A percentile compares a stretch with the other conserved stretches of the same genome.
Evolutionary conservation across 1,140 invertebrate species (phyloP).

Genomic region (Polyergus mexicanus): DNA sequence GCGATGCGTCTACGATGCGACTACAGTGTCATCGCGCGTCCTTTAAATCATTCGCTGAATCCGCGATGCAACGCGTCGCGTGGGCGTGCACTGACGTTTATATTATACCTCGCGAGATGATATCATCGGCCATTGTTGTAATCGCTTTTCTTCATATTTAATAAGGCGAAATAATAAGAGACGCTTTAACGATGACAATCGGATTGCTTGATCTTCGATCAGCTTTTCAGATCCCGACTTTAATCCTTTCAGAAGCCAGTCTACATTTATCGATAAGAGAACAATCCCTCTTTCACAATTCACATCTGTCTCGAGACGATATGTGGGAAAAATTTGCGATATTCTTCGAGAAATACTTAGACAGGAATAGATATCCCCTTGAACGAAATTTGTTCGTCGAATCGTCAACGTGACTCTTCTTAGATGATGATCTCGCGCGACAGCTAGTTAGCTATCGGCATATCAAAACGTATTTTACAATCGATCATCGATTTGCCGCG

Average conservation of each 20-base stretch:
- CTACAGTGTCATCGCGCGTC: neutral
- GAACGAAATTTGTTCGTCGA: neutral
- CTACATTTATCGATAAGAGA: neutral
- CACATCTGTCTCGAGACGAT: too few relatives aligned
- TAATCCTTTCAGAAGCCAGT: neutral
- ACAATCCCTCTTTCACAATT: neutral
- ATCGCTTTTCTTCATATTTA: conserved; percentile 49
- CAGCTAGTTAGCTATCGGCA: neutral
- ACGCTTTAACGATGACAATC: neutral
- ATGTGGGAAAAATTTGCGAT: neutral
- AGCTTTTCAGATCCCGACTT: conserved; percentile 1
- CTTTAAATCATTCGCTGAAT: neutral
- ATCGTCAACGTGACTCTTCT: neutral
- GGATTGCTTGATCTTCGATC: neutral
- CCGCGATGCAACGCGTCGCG: neutral
- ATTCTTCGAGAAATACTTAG: neutral
- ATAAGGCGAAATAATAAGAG: conserved; percentile 31
- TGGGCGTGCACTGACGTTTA: conserved; percentile 45
- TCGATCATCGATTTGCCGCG: conserved; percentile 42
- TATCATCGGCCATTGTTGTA: conserved; percentile 30
- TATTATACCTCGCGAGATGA: conserved; percentile 35
- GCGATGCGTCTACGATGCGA: neutral
- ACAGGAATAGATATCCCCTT: neutral
- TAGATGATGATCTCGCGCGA: conserved; percentile 15
- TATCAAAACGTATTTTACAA: neutral